phyloP scores from a whole-genome alignment of 2,113 vertebrate genomes.

The Proterorhinus semilunaris region DNA sequence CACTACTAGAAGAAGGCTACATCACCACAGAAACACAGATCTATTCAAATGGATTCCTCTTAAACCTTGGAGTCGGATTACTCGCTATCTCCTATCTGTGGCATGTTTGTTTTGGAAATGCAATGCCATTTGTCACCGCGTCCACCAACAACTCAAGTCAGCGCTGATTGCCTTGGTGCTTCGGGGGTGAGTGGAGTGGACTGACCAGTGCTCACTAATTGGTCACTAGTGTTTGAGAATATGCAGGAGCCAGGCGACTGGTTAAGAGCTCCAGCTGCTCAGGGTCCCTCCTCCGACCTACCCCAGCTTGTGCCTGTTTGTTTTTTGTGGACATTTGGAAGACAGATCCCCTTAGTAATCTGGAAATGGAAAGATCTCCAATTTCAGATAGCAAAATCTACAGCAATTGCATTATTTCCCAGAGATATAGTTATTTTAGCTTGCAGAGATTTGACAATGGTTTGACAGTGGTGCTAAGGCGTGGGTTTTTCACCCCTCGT shows the following conservation, averaged over 20 bases:
- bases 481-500: too few species aligned
- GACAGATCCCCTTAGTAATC: slow-evolving; percentile 67
- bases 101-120: slow-evolving; percentile 61
- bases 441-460: too few species aligned
- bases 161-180: slow-evolving; percentile 33
- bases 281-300: slow-evolving; percentile 22
- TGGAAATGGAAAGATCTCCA: slow-evolving; percentile 11
- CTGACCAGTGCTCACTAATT: slow-evolving; percentile 44
- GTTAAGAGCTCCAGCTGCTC: slow-evolving; percentile 52
- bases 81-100: slow-evolving; percentile 8
- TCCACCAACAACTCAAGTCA: slow-evolving; percentile 51
- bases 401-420: background rate
- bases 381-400: background rate
- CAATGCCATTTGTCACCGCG: slow-evolving; percentile 56
- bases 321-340: slow-evolving; percentile 66
- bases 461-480: too few species aligned
- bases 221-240: slow-evolving; percentile 45
- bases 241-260: slow-evolving; percentile 51
- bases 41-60: slow-evolving; percentile 9
- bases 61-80: background rate
- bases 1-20: too few species aligned
- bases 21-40: background rate
- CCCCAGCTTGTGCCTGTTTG: slow-evolving; percentile 66
- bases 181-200: slow-evolving; percentile 29
- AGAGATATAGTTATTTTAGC: too few species aligned